Evolutionary conservation across 1,140 invertebrate genomes (phyloP).

Genomic region (Linepithema humile): DNA sequence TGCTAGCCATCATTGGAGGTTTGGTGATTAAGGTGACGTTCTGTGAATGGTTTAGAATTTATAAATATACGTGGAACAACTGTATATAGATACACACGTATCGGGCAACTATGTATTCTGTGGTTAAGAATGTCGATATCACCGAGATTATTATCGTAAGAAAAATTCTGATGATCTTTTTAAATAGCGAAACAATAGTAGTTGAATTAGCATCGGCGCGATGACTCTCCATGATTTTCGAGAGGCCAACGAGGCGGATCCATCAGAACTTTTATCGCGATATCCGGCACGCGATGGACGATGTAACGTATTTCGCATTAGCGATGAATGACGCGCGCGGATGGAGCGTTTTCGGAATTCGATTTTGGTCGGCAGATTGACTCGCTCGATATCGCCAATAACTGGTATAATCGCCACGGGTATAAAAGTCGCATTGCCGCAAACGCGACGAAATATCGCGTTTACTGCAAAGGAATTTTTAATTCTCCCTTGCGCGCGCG

Average conservation of each 20-base stretch:
- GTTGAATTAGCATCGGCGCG: conserved; percentile 34
- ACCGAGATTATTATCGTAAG: conserved; percentile 27
- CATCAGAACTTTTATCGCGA: conserved; percentile 33
- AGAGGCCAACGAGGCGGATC: not conserved
- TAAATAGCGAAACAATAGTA: conserved; percentile 33
- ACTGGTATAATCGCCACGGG: not conserved
- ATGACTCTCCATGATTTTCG: not conserved
- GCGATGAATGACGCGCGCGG: conserved; percentile 13
- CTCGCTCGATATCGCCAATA: conserved; percentile 43
- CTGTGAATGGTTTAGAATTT: conserved; percentile 12
- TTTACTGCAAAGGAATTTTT: conserved; percentile 31
- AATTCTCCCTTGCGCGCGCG: not conserved
- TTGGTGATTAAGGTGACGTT: conserved; percentile 2
- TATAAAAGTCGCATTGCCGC: conserved; percentile 7
- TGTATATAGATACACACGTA: conserved; percentile 37
- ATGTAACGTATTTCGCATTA: conserved; percentile 32
- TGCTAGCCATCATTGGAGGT: not conserved
- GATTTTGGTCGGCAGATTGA: conserved; percentile 9
- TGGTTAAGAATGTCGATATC: conserved; percentile 34
- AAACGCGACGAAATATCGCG: conserved; percentile 28
- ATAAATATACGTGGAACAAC: conserved; percentile 27
- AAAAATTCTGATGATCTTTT: conserved; percentile 38
- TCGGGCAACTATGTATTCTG: conserved; percentile 34
- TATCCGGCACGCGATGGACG: conserved; percentile 4
- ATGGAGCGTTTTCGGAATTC: not conserved